These are phyloP conservation scores for Phrynosoma platyrhinos DNA, from an alignment of 2,113 vertebrate genomes.

Conservation along the genomic window DNA sequence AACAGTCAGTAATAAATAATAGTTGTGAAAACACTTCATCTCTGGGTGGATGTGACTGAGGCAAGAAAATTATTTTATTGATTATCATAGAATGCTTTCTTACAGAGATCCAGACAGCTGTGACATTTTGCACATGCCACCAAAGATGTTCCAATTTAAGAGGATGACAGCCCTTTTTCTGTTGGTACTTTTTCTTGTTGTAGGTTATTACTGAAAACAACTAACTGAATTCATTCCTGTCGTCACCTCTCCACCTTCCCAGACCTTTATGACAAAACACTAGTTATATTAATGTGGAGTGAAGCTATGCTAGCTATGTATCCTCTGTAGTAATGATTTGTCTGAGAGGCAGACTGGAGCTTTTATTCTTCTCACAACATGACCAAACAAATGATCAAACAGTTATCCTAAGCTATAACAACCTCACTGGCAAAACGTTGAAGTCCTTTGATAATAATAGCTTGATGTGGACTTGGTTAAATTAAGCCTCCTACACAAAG, in stretches of 20 bases:
- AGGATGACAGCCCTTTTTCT: constrained; percentile 36
- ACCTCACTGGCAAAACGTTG: not conserved
- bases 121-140: constrained; percentile 62
- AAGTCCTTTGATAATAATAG: not conserved
- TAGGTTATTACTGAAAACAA: constrained; percentile 52
- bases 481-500: constrained; percentile 13
- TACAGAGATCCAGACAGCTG: constrained; percentile 53
- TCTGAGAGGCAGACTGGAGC: constrained; percentile 8
- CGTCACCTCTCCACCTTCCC: constrained; percentile 39
- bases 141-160: constrained; percentile 39
- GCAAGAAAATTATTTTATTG: not conserved
- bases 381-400: constrained; percentile 13
- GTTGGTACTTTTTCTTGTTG: constrained; percentile 47
- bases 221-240: constrained; percentile 40
- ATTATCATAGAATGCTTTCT: constrained; percentile 42
- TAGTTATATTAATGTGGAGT: constrained; percentile 58
- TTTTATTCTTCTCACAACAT: constrained; percentile 14
- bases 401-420: not conserved
- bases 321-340: constrained; percentile 40
- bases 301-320: constrained; percentile 46
- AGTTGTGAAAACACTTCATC: constrained; percentile 8
- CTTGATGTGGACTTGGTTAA: constrained; percentile 14
- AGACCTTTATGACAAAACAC: constrained; percentile 52
- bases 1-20: not conserved
- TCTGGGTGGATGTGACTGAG: constrained; percentile 2